These are phyloP conservation scores for Passer domesticus DNA, from an alignment of 2,113 vertebrate species.

Conservation along the genomic window DNA sequence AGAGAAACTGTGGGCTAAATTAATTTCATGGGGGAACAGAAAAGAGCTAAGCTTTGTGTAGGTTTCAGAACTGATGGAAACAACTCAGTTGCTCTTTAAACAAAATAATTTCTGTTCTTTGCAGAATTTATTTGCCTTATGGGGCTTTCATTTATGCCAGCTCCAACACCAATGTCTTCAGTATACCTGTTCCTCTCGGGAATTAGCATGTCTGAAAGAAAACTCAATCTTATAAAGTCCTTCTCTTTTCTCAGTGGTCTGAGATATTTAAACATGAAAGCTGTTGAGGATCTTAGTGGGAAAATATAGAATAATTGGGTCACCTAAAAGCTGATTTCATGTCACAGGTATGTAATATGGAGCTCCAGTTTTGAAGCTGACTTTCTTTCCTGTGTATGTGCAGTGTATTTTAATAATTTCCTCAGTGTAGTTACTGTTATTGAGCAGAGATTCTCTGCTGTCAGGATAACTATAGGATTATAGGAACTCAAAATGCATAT, in stretches of 20 bases:
- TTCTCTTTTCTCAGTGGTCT: not conserved
- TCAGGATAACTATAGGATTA: slow-evolving; percentile 15
- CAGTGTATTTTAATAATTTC: not conserved
- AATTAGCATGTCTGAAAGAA: not conserved
- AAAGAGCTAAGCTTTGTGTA: not conserved
- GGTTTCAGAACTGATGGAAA: not conserved
- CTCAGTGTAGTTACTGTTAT: not conserved
- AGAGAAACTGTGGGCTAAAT: not conserved
- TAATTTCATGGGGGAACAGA: not conserved
- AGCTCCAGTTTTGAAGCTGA: not conserved
- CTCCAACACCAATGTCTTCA: not conserved
- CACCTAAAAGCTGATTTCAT: not conserved
- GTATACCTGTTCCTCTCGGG: not conserved
- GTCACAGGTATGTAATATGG: not conserved
- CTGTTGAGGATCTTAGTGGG: not conserved
- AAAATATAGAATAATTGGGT: not conserved
- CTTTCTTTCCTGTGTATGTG: not conserved
- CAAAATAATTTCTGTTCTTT: not conserved
- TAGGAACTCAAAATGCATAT: slow-evolving; percentile 20
- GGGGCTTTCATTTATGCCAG: not conserved
- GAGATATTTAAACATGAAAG: not conserved
- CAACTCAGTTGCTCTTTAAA: not conserved
- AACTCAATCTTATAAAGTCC: not conserved
- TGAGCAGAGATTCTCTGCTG: not conserved
- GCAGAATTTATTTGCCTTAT: not conserved